These are phyloP conservation scores for Drosophila navojoa DNA, from an alignment of 1,140 invertebrate genomes.

Conservation along the genomic window DNA sequence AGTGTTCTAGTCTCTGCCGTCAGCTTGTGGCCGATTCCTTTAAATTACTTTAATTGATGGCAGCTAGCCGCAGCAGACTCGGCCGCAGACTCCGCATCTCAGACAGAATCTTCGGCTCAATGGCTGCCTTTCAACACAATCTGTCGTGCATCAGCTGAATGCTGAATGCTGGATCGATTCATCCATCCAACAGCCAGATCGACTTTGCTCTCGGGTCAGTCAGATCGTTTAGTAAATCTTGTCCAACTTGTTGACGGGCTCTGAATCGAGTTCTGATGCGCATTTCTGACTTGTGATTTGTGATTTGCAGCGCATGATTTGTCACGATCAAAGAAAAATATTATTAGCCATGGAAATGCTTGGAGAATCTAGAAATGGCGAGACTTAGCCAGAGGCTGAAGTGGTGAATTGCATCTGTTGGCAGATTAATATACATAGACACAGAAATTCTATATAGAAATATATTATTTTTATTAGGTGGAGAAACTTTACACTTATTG, in stretches of 20 bases:
- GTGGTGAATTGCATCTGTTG: no score
- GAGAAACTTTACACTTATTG: no score
- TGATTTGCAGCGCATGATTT: slow-evolving; percentile 45
- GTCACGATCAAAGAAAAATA: slow-evolving; percentile 45
- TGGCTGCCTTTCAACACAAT: slow-evolving; percentile 68
- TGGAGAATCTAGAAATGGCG: slow-evolving; percentile 3
- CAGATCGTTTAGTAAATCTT: slow-evolving; percentile 53
- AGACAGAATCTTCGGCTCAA: slow-evolving; percentile 46
- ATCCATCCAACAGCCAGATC: not conserved
- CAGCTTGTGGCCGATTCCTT: slow-evolving; percentile 61
- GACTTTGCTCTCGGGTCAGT: slow-evolving; percentile 25
- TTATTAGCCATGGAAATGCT: slow-evolving; percentile 32
- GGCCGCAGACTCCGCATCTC: slow-evolving; percentile 15
- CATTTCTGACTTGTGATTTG: not conserved
- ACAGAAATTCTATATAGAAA: no score
- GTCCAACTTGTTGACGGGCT: slow-evolving; percentile 53
- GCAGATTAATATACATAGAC: no score
- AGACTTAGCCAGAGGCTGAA: not conserved
- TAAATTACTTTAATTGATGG: slow-evolving; percentile 81
- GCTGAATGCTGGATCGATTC: slow-evolving; percentile 22
- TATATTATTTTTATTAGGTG: no score
- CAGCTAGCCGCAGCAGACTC: slow-evolving; percentile 48
- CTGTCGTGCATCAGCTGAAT: slow-evolving; percentile 64
- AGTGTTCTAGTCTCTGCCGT: not conserved
- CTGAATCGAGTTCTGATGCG: slow-evolving; percentile 33